Evolutionary conservation across 2,797 vertebrate genomes (phyloP).

Genomic region (Liasis olivaceus): DNA sequence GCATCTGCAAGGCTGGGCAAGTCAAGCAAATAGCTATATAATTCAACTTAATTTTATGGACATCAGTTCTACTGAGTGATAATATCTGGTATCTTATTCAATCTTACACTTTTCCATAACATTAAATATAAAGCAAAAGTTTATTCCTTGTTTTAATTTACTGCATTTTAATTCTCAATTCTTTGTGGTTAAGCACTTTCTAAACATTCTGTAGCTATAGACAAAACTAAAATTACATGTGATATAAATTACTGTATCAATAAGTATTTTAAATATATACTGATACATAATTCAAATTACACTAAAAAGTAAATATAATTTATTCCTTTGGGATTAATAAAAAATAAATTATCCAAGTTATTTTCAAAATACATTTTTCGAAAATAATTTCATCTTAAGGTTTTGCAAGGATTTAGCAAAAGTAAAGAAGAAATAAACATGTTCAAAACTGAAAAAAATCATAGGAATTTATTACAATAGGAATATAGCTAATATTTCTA

Average conservation of each 20-base stretch:
- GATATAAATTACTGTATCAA: background rate
- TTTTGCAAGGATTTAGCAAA: background rate
- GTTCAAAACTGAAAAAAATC: background rate
- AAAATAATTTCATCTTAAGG: background rate
- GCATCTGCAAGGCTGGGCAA: constrained; percentile 10
- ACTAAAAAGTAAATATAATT: background rate
- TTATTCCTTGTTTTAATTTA: background rate
- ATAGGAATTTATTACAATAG: background rate
- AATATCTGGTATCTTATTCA: background rate
- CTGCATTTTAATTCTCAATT: background rate
- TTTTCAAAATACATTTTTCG: background rate
- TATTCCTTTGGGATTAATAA: background rate
- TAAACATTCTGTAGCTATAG: background rate
- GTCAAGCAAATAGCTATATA: constrained; percentile 29
- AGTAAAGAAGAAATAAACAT: background rate
- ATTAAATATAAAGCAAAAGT: background rate
- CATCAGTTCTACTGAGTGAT: background rate
- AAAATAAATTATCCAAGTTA: background rate
- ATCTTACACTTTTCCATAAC: background rate
- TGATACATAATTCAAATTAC: background rate
- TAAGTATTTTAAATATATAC: constrained; percentile 2
- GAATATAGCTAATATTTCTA: constrained; percentile 32
- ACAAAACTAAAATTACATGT: background rate
- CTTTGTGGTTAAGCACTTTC: background rate
- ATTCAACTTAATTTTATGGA: background rate